phyloP scores from a whole-genome alignment of 2,113 vertebrate species.

The Anoura caudifer region DNA sequence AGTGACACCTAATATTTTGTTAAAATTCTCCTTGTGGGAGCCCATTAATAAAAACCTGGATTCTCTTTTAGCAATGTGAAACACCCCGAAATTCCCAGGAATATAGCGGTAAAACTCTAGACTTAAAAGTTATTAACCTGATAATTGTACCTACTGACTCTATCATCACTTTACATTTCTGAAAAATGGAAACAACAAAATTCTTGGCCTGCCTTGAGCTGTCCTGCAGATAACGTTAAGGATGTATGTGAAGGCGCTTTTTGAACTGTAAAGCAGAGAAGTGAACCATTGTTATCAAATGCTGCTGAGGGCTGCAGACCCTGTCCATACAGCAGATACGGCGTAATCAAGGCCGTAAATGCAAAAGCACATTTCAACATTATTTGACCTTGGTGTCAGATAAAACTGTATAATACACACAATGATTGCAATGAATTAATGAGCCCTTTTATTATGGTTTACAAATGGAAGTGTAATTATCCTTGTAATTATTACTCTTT shows the following conservation, averaged over 20 bases:
- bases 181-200: not conserved
- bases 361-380: not conserved
- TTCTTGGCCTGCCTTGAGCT: not conserved
- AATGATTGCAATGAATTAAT: not conserved
- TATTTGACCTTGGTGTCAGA: not conserved
- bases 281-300: not conserved
- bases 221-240: not conserved
- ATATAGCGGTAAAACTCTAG: not conserved
- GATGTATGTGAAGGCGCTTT: not conserved
- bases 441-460: conserved; percentile 7
- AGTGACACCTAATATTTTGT: not conserved
- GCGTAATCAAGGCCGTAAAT: not conserved
- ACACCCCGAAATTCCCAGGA: not conserved
- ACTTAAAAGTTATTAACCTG: not conserved
- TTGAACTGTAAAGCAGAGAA: not conserved
- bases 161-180: not conserved
- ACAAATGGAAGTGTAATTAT: not conserved
- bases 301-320: not conserved
- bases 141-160: not conserved
- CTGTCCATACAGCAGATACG: not conserved
- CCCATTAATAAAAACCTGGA: not conserved
- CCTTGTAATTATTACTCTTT: conserved; percentile 33
- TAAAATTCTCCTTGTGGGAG: not conserved
- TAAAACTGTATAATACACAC: not conserved
- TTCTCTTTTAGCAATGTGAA: not conserved